Conservation (phyloP, 1,140 invertebrate species). For the Pseudomyrmex gracilis region DNA sequence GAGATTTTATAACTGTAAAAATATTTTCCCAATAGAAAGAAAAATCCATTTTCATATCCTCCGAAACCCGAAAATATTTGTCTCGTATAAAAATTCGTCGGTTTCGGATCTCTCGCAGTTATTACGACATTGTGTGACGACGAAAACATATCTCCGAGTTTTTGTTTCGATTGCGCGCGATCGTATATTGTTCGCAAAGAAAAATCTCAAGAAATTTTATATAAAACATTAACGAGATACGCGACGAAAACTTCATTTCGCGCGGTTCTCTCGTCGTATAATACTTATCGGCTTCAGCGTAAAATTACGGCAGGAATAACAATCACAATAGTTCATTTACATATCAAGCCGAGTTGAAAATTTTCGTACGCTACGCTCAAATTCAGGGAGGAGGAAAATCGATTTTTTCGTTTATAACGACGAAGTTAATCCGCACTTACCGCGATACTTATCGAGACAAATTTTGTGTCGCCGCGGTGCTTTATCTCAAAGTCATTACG, state of each 20-base stretch:
- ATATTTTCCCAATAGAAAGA: neutral
- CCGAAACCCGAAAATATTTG: neutral
- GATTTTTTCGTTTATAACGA: slow-evolving; percentile 45
- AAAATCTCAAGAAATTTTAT: slow-evolving; percentile 26
- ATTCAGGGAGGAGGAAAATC: slow-evolving; percentile 66
- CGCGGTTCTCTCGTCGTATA: slow-evolving; percentile 9
- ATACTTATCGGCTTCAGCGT: slow-evolving; percentile 35
- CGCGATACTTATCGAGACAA: slow-evolving; percentile 55
- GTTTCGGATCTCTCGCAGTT: neutral
- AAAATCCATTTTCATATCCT: neutral
- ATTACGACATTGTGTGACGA: neutral
- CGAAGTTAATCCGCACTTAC: slow-evolving; percentile 67
- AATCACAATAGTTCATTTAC: slow-evolving; percentile 75
- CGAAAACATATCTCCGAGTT: slow-evolving; percentile 11
- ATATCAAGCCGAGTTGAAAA: slow-evolving; percentile 69
- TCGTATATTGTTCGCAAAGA: slow-evolving; percentile 17
- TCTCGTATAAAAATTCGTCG: slow-evolving; percentile 22
- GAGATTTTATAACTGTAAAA: neutral
- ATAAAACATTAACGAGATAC: slow-evolving; percentile 11
- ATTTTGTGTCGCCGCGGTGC: slow-evolving; percentile 54
- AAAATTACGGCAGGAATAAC: slow-evolving; percentile 62
- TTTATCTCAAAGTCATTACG: slow-evolving; percentile 58
- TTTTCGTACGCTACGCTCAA: slow-evolving; percentile 58
- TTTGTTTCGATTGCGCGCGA: neutral
- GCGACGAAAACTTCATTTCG: slow-evolving; percentile 21